Evolutionary conservation across 2,113 vertebrate species (phyloP).

Genomic region (Plecotus auritus): DNA sequence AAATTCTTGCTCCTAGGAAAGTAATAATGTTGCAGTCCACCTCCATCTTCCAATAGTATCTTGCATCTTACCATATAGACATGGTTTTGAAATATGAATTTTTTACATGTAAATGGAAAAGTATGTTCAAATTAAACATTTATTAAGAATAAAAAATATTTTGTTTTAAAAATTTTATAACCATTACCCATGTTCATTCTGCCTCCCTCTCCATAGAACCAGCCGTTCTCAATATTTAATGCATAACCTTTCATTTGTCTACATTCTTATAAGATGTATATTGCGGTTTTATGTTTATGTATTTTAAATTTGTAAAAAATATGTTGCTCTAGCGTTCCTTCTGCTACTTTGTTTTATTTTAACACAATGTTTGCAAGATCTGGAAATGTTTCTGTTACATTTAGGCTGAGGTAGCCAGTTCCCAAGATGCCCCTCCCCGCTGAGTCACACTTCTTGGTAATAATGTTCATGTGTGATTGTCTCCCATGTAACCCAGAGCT

Average conservation of each 20-base stretch:
- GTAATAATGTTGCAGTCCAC: neutral
- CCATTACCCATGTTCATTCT: neutral
- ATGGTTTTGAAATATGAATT: neutral
- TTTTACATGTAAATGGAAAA: neutral
- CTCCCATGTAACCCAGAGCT: neutral
- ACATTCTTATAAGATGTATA: neutral
- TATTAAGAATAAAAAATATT: neutral
- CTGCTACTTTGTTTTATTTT: neutral
- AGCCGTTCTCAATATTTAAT: neutral
- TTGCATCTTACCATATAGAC: neutral
- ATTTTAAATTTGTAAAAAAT: conserved; percentile 10
- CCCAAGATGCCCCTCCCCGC: too few species aligned
- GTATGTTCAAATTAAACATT: neutral
- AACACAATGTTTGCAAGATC: neutral
- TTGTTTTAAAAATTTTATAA: neutral
- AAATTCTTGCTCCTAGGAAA: neutral
- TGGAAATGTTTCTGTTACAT: neutral
- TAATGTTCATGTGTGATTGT: neutral
- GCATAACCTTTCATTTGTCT: neutral
- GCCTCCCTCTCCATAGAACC: neutral
- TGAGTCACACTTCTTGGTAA: neutral
- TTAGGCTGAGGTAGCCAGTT: neutral
- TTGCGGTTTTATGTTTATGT: neutral
- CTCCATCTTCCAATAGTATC: neutral
- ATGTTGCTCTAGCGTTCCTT: neutral